Evolutionary conservation across 2,113 vertebrate species (phyloP).

Genomic region (Synodontis membranacea): DNA sequence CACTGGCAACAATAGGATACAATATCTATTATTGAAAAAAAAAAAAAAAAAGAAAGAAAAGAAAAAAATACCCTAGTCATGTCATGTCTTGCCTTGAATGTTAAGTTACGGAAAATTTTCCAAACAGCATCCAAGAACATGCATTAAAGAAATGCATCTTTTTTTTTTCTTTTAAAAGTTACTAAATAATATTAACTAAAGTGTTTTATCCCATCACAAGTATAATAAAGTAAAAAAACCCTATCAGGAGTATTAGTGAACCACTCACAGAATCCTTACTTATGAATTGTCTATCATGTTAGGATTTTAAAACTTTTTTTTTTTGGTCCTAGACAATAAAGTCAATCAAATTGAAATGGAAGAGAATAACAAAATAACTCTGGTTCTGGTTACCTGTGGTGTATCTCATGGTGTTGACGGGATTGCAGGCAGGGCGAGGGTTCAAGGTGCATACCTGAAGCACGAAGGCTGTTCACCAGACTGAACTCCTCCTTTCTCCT

Average conservation of each 20-base stretch:
- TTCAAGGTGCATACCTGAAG: conserved; percentile 62
- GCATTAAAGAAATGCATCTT: neutral
- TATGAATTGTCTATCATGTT: neutral
- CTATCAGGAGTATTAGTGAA: neutral
- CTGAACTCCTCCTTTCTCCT: conserved; percentile 45
- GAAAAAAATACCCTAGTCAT: neutral
- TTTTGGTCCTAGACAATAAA: neutral
- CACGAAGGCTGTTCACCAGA: conserved; percentile 49
- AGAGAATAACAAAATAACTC: neutral
- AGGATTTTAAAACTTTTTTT: neutral
- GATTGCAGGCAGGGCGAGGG: neutral
- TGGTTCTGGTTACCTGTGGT: conserved; percentile 56
- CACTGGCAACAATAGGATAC: neutral
- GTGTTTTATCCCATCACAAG: neutral
- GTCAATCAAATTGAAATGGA: neutral
- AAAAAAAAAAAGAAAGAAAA: too few species aligned
- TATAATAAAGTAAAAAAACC: neutral
- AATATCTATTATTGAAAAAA: neutral
- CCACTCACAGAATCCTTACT: neutral
- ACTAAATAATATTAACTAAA: neutral
- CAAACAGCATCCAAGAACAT: neutral
- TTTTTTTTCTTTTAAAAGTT: neutral
- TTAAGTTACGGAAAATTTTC: neutral
- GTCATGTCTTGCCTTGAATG: too few species aligned
- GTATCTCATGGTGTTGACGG: conserved; percentile 53